phyloP scores from a whole-genome alignment of 2,113 vertebrate species.

The Aythya baeri region DNA sequence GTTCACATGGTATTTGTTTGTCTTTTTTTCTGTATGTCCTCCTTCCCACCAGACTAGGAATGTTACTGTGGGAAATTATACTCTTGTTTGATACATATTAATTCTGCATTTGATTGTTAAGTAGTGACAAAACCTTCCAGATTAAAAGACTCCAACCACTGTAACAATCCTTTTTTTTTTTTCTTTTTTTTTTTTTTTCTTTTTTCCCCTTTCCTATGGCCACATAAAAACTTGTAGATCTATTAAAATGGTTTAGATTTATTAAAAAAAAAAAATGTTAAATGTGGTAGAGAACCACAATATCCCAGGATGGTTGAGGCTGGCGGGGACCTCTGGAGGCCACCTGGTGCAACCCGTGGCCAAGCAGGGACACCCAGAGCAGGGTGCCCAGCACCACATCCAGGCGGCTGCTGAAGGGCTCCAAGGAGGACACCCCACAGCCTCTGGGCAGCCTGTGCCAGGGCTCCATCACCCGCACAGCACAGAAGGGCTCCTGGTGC shows the following conservation, averaged over 20 bases:
- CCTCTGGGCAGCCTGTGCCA: too few species aligned
- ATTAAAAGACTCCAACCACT: background rate
- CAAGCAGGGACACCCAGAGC: too few species aligned
- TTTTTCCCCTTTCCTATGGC: background rate
- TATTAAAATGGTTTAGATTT: background rate
- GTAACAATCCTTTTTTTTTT: background rate
- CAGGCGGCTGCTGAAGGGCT: too few species aligned
- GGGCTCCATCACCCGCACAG: too few species aligned
- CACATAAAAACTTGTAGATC: background rate
- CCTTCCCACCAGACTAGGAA: background rate
- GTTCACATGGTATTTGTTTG: conserved; percentile 14
- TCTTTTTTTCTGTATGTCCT: background rate
- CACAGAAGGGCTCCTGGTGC: too few species aligned
- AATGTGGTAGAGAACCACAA: background rate
- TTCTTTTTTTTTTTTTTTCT: background rate
- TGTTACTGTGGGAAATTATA: conserved; percentile 35
- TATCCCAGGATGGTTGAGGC: too few species aligned
- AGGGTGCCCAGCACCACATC: too few species aligned
- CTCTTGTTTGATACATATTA: background rate
- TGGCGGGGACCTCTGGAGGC: too few species aligned
- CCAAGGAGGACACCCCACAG: too few species aligned
- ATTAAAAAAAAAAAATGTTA: background rate
- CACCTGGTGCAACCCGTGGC: too few species aligned
- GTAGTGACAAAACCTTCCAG: background rate
- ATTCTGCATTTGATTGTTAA: background rate